Conservation (phyloP, 2,888 invertebrate genomes). For the Eledona agricola region DNA sequence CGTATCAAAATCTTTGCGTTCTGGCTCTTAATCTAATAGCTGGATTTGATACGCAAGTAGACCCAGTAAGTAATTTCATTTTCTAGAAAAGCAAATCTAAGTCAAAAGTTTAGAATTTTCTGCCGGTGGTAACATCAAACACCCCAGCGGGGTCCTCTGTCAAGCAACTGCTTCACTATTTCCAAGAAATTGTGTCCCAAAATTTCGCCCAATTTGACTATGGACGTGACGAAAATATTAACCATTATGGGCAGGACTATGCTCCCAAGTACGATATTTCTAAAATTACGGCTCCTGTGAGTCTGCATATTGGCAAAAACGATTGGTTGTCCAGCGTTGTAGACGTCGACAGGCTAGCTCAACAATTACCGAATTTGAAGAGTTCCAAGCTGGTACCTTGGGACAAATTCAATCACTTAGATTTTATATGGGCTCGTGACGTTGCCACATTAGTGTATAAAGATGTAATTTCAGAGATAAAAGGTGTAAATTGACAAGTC, state of each 20-base stretch:
- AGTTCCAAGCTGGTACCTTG: conserved; percentile 48
- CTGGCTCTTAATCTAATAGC: conserved; percentile 12
- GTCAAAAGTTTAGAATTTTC: conserved; percentile 24
- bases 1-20: conserved; percentile 17
- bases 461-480: conserved; percentile 40
- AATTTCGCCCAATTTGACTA: conserved; percentile 38
- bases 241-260: conserved; percentile 26
- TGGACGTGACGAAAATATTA: conserved; percentile 33
- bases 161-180: conserved; percentile 26
- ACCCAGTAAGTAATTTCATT: conserved; percentile 4
- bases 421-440: conserved; percentile 64
- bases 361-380: conserved; percentile 61
- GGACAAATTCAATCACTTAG: conserved; percentile 63
- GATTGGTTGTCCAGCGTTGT: conserved; percentile 25
- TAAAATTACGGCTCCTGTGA: conserved; percentile 37
- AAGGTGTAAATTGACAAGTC: not conserved
- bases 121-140: conserved; percentile 23
- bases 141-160: conserved; percentile 34
- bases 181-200: conserved; percentile 21
- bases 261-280: conserved; percentile 36
- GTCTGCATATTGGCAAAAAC: conserved; percentile 18
- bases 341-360: conserved; percentile 64
- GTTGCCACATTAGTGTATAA: conserved; percentile 60
- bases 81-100: not conserved
- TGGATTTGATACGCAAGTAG: conserved; percentile 19